These are phyloP conservation scores for Oryzias woworae DNA, from an alignment of 2,113 vertebrate species.

Conservation along the genomic window DNA sequence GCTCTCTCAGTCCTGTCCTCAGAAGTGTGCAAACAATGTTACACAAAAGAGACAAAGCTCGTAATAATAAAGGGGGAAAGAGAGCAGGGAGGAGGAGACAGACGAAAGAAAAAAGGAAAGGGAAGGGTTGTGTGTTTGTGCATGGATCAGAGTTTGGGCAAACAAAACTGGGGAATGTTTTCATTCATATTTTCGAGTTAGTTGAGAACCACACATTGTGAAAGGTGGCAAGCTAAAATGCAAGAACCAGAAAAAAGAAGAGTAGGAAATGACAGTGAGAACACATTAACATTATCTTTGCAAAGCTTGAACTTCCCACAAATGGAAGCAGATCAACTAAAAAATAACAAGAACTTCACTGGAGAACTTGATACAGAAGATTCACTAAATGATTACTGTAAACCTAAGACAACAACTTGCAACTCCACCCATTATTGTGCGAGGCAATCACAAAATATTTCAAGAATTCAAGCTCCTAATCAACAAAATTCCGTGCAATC, in stretches of 20 bases:
- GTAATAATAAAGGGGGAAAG: constrained; percentile 34
- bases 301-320: neutral
- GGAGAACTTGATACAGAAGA: too few species aligned
- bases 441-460: too few species aligned
- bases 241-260: neutral
- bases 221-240: constrained; percentile 20
- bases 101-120: neutral
- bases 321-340: neutral
- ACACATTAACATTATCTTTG: neutral
- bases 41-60: constrained; percentile 36
- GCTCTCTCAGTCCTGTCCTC: constrained; percentile 22
- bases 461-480: too few species aligned
- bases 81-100: constrained; percentile 15
- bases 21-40: constrained; percentile 53
- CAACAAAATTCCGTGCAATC: too few species aligned
- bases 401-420: too few species aligned
- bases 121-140: constrained; percentile 39
- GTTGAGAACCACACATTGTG: constrained; percentile 40
- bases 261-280: constrained; percentile 17
- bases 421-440: too few species aligned
- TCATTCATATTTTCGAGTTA: constrained; percentile 80
- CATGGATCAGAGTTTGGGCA: constrained; percentile 47
- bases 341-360: neutral
- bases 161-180: constrained; percentile 57
- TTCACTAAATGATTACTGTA: too few species aligned